Conservation (phyloP, 1,140 invertebrate genomes). For the Musca vetustissima region DNA sequence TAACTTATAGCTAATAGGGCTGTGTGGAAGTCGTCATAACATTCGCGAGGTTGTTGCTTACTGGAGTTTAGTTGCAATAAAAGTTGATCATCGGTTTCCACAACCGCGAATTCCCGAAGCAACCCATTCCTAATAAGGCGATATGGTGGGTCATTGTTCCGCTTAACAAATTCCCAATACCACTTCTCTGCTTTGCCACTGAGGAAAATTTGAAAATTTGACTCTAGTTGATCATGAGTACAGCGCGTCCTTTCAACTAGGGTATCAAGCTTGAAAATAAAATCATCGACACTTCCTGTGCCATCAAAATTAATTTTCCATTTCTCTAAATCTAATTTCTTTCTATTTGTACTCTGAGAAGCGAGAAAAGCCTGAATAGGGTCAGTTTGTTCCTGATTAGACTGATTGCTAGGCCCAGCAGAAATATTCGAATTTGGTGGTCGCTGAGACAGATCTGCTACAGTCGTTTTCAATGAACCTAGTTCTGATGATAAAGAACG, state of each 20-base stretch:
- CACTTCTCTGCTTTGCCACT: neutral
- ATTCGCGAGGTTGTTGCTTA: neutral
- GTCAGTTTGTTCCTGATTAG: no score
- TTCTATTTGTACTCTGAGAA: no score
- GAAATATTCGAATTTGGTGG: no score
- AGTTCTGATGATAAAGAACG: no score
- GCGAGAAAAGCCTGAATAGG: no score
- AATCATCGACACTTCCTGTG: neutral
- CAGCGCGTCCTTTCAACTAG: neutral
- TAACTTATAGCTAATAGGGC: neutral
- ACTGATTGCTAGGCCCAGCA: no score
- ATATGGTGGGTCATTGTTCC: neutral
- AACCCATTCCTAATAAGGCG: neutral
- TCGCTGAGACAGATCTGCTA: no score
- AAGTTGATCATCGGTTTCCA: neutral
- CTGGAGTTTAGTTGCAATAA: neutral
- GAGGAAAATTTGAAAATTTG: conserved; percentile 1
- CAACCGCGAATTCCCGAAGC: neutral
- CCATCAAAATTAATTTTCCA: conserved; percentile 4
- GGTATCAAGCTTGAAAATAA: conserved; percentile 1
- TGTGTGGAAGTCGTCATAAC: neutral
- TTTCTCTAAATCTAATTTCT: neutral
- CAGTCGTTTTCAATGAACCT: no score
- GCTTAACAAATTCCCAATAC: neutral
- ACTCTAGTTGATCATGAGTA: no score